Evolutionary conservation across 2,888 invertebrate genomes (phyloP).

Genomic region (Polymixis flavicincta): DNA sequence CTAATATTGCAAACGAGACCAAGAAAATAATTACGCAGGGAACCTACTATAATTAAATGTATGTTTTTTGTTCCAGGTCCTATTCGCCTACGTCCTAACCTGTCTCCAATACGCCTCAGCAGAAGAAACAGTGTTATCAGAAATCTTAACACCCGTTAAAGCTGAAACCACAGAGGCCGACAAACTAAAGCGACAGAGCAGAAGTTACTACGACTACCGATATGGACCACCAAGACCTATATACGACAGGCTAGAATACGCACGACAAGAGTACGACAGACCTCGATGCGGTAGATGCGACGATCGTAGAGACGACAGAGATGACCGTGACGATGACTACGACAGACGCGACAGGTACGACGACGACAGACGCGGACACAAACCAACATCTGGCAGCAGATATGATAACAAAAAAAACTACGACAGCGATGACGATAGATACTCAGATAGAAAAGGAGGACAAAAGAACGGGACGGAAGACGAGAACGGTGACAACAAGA

Average conservation of each 20-base stretch:
- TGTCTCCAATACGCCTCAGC: slow-evolving; percentile 65
- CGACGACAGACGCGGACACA: slow-evolving; percentile 76
- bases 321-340: slow-evolving; percentile 74
- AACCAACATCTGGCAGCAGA: slow-evolving; percentile 82
- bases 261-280: slow-evolving; percentile 74
- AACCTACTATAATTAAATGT: too few species aligned
- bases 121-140: slow-evolving; percentile 81
- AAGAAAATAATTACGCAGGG: too few species aligned
- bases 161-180: slow-evolving; percentile 59
- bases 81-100: slow-evolving; percentile 64
- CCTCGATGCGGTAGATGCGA: slow-evolving; percentile 82
- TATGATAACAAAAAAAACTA: slow-evolving; percentile 78
- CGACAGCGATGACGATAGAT: slow-evolving; percentile 76
- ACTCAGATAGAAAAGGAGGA: slow-evolving; percentile 72
- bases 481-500: slow-evolving; percentile 79
- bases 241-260: slow-evolving; percentile 76
- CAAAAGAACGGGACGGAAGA: slow-evolving; percentile 83
- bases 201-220: slow-evolving; percentile 84
- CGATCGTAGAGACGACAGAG: slow-evolving; percentile 70
- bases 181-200: slow-evolving; percentile 78
- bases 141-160: slow-evolving; percentile 71
- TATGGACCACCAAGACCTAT: slow-evolving; percentile 77
- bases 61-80: slow-evolving; percentile 78
- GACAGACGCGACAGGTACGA: slow-evolving; percentile 70
- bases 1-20: background rate